Conservation (phyloP, 2,888 invertebrate genomes). For the Harpalus rubripes region DNA sequence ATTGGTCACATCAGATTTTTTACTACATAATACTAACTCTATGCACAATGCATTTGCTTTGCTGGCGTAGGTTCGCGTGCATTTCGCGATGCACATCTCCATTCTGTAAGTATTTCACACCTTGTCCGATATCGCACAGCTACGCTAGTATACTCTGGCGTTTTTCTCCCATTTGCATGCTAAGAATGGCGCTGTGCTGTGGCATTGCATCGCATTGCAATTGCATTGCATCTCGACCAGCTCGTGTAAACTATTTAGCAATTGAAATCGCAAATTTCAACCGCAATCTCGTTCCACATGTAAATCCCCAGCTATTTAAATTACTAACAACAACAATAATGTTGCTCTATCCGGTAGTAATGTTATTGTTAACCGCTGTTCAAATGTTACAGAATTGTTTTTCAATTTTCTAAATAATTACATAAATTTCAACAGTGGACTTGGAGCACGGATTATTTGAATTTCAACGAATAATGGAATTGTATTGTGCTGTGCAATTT, state of each 20-base stretch:
- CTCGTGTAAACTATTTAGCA: constrained; percentile 62
- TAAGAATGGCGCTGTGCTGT: constrained; percentile 37
- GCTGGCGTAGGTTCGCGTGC: constrained; percentile 42
- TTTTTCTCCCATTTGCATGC: constrained; percentile 64
- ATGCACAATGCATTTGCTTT: no score
- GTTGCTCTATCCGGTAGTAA: constrained; percentile 61
- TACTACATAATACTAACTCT: no score
- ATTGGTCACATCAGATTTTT: no score
- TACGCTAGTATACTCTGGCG: not conserved
- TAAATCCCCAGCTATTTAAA: constrained; percentile 63
- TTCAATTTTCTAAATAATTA: constrained; percentile 55
- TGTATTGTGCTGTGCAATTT: not conserved
- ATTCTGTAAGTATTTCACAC: constrained; percentile 57
- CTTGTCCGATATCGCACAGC: constrained; percentile 56
- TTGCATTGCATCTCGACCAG: not conserved
- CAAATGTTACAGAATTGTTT: constrained; percentile 19
- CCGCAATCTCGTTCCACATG: constrained; percentile 62
- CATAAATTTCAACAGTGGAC: constrained; percentile 19
- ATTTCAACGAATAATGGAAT: not conserved
- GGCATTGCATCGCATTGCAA: constrained; percentile 5
- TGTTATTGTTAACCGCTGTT: constrained; percentile 36
- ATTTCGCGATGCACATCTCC: constrained; percentile 47
- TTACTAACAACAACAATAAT: constrained; percentile 65
- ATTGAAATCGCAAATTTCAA: constrained; percentile 65
- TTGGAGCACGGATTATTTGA: not conserved